Evolutionary conservation across 2,888 invertebrate genomes (phyloP), one percentile per base, ranked within the genome.

Genomic region (Rutpela maculata): DNA sequence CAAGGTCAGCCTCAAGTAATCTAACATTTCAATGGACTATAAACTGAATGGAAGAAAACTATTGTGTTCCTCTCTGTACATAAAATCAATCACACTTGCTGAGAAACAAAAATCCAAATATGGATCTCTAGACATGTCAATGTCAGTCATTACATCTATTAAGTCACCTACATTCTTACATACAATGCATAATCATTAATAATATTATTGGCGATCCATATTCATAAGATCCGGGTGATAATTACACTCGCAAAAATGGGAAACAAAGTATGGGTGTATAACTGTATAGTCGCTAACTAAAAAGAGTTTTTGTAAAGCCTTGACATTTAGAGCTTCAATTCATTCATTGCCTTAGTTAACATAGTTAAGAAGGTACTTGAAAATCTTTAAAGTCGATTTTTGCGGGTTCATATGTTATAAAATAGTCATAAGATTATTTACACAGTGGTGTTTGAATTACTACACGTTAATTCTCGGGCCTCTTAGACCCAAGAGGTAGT

Each of bases 181-280:
- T 18, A 31, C 10, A 63, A 31, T 35, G n/a, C 62, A 63, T 35
- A 35, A 15, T 17, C 35, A 63, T 35, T 62, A 63, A 18, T 18
- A 26, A 50, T 5, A 50, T 50, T n/a, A 50, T 50, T 50, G n/a
- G 1, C 50, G 50, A 50, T 67, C 67, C 67, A 67, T 67, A 67
- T 67, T 67, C 67, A 67, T 67, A 55, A 17, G 38, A 67, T 67
- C 67, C 67, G 50, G 67, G 67, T 67, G 17, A 11, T 63, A 63
- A 63, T 63, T 63, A 35, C 11, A 63, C 10, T 17, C 6, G 0
- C 11, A 63, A 6, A 43, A n/a, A 50, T 50, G 35, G 62, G 7
- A 63, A 2, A 35, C 17, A n/a, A 1, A 22, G 12, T 63, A 63
- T 63, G n/a, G 62, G 62, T 35, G 31, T 15, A 50, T n/a, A 50